phyloP scores from a whole-genome alignment of 1,140 invertebrate genomes.

The Linepithema humile region DNA sequence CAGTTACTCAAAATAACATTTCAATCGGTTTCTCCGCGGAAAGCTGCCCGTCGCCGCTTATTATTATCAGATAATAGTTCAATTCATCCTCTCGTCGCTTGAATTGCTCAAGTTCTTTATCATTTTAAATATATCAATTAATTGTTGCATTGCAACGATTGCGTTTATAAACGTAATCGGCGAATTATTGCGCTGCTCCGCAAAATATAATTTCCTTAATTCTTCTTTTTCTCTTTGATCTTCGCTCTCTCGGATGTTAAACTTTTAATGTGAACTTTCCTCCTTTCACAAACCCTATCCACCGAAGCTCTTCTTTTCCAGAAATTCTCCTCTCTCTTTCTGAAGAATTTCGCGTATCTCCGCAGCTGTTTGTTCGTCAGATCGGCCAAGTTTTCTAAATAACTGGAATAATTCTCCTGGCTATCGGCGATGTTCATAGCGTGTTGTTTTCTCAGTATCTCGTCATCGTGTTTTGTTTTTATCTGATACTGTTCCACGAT shows the following conservation, averaged over 20 bases:
- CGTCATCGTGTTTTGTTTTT: conserved; percentile 60
- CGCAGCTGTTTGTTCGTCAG: conserved; percentile 11
- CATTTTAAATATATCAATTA: not conserved
- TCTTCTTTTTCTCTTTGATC: conserved; percentile 1
- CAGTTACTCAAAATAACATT: not conserved
- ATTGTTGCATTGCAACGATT: not conserved
- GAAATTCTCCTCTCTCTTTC: conserved; percentile 13
- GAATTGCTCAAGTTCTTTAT: not conserved
- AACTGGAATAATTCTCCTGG: conserved; percentile 21
- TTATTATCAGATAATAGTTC: not conserved
- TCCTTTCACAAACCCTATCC: conserved; percentile 31
- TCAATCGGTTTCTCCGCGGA: not conserved
- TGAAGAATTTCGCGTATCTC: conserved; percentile 7
- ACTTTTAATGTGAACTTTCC: conserved; percentile 34
- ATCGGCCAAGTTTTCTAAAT: conserved; percentile 34
- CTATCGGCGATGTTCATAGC: conserved; percentile 35
- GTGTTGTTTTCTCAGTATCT: conserved; percentile 47
- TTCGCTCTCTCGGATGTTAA: not conserved
- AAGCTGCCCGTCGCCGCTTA: not conserved
- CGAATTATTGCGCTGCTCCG: not conserved
- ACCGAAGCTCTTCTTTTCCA: not conserved
- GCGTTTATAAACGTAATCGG: not conserved
- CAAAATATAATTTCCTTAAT: not conserved
- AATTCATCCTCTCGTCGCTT: not conserved
- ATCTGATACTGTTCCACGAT: conserved; percentile 26